Conservation (phyloP, 92 coral and sea anemone genomes). For the Siderastrea radians region DNA sequence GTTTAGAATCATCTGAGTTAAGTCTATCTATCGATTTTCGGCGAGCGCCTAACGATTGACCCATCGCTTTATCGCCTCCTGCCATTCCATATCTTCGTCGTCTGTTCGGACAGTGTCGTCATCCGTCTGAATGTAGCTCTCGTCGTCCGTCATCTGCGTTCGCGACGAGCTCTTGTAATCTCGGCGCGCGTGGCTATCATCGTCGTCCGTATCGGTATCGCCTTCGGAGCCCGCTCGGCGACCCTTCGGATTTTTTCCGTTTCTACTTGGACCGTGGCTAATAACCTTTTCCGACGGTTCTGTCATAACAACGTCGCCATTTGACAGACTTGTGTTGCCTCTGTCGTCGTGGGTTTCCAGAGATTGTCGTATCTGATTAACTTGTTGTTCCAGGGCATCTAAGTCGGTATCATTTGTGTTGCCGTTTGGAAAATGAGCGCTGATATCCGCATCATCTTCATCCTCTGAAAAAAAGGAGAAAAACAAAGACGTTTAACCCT, state of each 20-base stretch:
- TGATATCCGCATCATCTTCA: conserved; percentile 64
- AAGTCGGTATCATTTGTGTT: conserved; percentile 72
- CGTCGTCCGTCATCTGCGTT: conserved; percentile 90
- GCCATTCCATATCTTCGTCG: conserved; percentile 95
- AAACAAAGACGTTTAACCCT: background rate
- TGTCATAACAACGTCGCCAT: conserved; percentile 72
- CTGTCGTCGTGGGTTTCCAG: conserved; percentile 69
- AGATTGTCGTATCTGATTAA: conserved; percentile 87
- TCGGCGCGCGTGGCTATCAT: conserved; percentile 75
- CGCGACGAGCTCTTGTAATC: conserved; percentile 82
- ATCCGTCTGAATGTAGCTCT: conserved; percentile 94
- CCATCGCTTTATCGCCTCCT: conserved; percentile 93
- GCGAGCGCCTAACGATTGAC: conserved; percentile 85
- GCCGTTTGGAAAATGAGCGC: conserved; percentile 23
- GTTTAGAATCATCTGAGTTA: conserved; percentile 23
- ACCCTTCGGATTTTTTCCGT: conserved; percentile 35
- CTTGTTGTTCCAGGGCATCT: conserved; percentile 84
- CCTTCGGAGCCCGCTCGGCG: conserved; percentile 76
- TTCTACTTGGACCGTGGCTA: conserved; percentile 55
- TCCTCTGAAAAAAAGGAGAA: conserved; percentile 50
- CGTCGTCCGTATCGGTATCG: conserved; percentile 79
- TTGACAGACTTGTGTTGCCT: conserved; percentile 50
- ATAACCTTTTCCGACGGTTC: conserved; percentile 56
- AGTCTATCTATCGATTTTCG: conserved; percentile 19
- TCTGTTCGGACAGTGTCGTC: conserved; percentile 93